Percentiles rank a stretch among this genome's conserved stretches.
Conservation (phyloP, 2,113 vertebrate species). For the Petaurus breviceps region DNA sequence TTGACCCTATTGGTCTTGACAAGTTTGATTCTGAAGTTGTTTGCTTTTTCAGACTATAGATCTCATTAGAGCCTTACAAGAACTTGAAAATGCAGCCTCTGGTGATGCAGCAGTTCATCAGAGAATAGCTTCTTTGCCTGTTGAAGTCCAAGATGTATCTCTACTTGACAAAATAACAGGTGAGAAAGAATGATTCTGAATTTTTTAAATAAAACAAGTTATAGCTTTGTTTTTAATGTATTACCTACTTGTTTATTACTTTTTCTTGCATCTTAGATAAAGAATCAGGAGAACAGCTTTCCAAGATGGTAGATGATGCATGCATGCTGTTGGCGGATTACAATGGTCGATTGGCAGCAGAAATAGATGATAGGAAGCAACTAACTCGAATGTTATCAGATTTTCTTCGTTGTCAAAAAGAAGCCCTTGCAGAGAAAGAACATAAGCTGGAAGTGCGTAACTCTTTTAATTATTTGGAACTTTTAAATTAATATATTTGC, state of each 20-base stretch:
- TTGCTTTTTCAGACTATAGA: conserved; percentile 91
- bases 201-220: not conserved
- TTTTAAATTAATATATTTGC: conserved; percentile 77
- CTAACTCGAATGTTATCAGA: conserved; percentile 94
- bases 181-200: conserved; percentile 76
- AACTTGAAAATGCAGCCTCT: conserved; percentile 97
- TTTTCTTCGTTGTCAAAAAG: conserved; percentile 97
- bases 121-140: conserved; percentile 95
- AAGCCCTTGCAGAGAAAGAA: conserved; percentile 96
- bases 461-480: conserved; percentile 81
- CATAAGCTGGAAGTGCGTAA: conserved; percentile 99
- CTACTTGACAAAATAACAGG: conserved; percentile 97
- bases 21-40: conserved; percentile 72
- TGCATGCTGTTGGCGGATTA: conserved; percentile 99
- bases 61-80: conserved; percentile 96
- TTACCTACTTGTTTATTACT: conserved; percentile 55
- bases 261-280: conserved; percentile 83
- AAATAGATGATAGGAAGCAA: conserved; percentile 98
- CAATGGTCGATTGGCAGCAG: conserved; percentile 97
- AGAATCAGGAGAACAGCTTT: conserved; percentile 87
- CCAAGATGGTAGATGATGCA: conserved; percentile 93
- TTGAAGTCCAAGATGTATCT: conserved; percentile 96
- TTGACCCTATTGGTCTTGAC: conserved; percentile 19
- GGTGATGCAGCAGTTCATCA: conserved; percentile 95
- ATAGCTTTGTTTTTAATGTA: conserved; percentile 43